Base-by-base conservation (phyloP, 2,113 vertebrate species). In the Xiphophorus hellerii region DNA sequence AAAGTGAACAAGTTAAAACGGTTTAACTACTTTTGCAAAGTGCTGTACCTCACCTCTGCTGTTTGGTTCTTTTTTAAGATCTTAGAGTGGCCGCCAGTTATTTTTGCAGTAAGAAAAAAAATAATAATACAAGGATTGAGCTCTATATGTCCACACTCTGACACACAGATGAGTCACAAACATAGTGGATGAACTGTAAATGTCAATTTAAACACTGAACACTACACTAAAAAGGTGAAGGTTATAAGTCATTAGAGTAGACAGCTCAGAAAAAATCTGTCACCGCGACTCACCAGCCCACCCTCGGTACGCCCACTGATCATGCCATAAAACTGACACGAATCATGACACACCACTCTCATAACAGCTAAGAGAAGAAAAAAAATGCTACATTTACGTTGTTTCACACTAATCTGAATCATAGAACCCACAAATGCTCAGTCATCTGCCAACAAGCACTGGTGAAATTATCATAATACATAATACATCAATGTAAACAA, bases 161-260 rank as follows among this genome's bases (percentile, higher is more conserved):
- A 62, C 54, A n/a, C 29, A 14, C 25, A 35, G 44, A 77, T 69
- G 39, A 76, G 44, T 74, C 65, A 39, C 58, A 28, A 66, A 60
- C 27, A 29, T 42, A 44, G 11, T 68, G 22, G 20, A 25, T 22
- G 17, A 20, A 48, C 17, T 1, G 5, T 48, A 65, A 64, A 83
- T 31, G 65, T 62, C 71, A 68, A 58, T 71, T 78, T 80, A 73
- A 83, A 74, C 54, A 73, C 31, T 66, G 58, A 74, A 70, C 62
- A 33, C 27, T 64, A n/a, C 2, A 22, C 64, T 65, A 15, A 63
- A 37, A 84, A 80, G 82, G 78, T 66, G 84, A 77, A 69, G 66
- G 51, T 17, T 69, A 67, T 58, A 58, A 58, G 35, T 74, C 42
- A 29, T 44, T 27, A 71, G 63, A 61, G 71, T 5, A 39, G 60